phyloP scores from a whole-genome alignment of 2,888 invertebrate genomes.

The Aphodius sticticus region DNA sequence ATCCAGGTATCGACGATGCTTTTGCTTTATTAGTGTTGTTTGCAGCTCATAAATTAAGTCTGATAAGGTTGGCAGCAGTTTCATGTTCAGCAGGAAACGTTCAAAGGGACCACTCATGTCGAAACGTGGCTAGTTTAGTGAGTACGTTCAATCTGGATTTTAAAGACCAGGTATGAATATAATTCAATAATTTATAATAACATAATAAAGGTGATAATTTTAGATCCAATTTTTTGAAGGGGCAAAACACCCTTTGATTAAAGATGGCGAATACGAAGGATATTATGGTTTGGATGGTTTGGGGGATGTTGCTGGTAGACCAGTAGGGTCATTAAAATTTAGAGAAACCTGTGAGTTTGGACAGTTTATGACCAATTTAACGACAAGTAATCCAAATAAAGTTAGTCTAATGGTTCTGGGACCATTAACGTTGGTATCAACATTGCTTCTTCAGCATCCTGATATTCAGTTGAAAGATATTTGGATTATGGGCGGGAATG shows the following conservation, averaged over 20 bases:
- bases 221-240: background rate
- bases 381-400: background rate
- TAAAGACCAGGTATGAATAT: background rate
- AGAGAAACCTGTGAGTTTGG: background rate
- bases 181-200: background rate
- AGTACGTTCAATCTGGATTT: background rate
- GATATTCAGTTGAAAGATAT: slow-evolving; percentile 20
- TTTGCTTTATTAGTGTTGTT: slow-evolving; percentile 16
- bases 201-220: background rate
- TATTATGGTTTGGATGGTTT: slow-evolving; percentile 27
- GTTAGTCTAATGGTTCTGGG: slow-evolving; percentile 19
- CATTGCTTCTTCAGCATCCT: slow-evolving; percentile 14
- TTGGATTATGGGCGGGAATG: slow-evolving; percentile 31
- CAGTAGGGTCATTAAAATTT: background rate
- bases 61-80: slow-evolving; percentile 19
- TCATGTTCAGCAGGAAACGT: slow-evolving; percentile 24
- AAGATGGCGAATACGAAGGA: slow-evolving; percentile 11
- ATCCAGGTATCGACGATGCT: slow-evolving; percentile 27
- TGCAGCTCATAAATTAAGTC: slow-evolving; percentile 9
- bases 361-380: slow-evolving; percentile 5
- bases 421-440: slow-evolving; percentile 12
- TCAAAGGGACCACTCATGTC: slow-evolving; percentile 9
- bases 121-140: slow-evolving; percentile 14
- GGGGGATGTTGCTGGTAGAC: slow-evolving; percentile 16
- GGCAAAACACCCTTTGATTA: background rate